Conservation (phyloP, 2,113 vertebrate species). For the Campylomormyrus tamandua region DNA sequence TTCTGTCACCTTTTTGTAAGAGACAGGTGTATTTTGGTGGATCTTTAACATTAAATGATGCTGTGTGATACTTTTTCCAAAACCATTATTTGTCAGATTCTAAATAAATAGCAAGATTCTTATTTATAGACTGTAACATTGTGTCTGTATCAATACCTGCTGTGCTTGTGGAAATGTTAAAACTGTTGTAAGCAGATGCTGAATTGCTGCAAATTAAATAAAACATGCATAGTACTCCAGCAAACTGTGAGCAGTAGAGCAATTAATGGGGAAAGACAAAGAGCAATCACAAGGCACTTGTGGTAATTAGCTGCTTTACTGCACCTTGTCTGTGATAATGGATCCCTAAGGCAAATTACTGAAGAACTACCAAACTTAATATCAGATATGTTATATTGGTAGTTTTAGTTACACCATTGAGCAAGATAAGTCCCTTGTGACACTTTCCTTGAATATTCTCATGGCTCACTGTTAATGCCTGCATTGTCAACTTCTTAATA, state of each 20-base stretch:
- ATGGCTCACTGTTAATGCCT: background rate
- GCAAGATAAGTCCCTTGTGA: background rate
- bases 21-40: background rate
- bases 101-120: background rate
- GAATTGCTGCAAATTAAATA: background rate
- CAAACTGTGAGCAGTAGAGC: background rate
- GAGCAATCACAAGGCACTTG: background rate
- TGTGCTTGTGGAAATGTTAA: background rate
- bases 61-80: background rate
- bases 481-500: background rate
- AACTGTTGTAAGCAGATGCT: background rate
- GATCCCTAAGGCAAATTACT: background rate
- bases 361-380: background rate
- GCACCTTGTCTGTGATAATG: background rate
- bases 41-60: background rate
- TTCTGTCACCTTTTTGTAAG: background rate
- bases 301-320: background rate
- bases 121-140: background rate
- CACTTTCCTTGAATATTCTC: background rate
- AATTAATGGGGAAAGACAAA: background rate
- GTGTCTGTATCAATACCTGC: background rate
- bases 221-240: background rate
- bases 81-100: background rate
- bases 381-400: background rate
- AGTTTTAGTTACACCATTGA: background rate